A percentile compares a stretch with the other conserved stretches of the same genome.
phyloP scores from a whole-genome alignment of 1,140 invertebrate genomes.

The Pemphigus obesinymphae region DNA sequence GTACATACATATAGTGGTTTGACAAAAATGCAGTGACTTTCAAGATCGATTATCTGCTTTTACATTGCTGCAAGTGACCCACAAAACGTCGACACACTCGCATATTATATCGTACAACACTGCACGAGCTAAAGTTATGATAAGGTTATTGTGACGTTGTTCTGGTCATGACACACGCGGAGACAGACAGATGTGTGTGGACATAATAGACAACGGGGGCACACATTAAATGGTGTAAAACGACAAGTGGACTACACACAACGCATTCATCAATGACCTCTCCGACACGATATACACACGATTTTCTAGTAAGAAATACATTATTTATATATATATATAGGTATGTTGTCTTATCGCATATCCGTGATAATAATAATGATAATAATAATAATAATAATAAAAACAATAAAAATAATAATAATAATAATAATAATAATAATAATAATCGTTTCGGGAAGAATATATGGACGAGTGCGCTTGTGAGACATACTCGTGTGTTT shows the following conservation, averaged over 20 bases:
- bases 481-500: no score
- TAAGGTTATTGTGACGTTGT: background rate
- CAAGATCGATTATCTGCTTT: constrained; percentile 21
- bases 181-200: background rate
- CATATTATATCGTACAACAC: background rate
- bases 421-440: no score
- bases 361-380: no score
- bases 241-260: constrained; percentile 3
- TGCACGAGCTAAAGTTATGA: background rate
- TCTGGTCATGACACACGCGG: background rate
- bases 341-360: no score
- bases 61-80: background rate
- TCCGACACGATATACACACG: no score
- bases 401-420: no score
- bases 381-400: no score
- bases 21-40: background rate
- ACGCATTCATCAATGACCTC: no score
- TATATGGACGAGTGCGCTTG: no score
- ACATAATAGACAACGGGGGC: constrained; percentile 1
- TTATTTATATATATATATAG: no score
- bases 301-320: no score
- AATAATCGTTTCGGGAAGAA: no score
- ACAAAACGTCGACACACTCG: background rate
- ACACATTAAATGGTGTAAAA: constrained; percentile 9
- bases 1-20: background rate